Evolutionary conservation across 2,888 invertebrate species (phyloP).

Genomic region (Lasioglossum leucozonium): DNA sequence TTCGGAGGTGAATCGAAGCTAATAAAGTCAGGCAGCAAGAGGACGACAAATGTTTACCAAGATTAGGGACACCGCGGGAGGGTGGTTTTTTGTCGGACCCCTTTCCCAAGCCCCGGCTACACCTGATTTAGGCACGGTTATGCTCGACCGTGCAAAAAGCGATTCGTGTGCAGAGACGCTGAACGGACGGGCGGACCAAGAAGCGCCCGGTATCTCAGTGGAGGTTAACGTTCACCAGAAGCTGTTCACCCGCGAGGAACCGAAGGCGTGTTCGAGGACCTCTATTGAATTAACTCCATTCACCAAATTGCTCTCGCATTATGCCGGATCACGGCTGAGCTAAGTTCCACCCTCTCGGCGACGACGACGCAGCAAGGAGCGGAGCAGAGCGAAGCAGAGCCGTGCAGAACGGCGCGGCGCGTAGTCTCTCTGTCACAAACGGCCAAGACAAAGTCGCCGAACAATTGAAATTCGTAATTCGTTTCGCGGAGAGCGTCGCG

Average conservation of each 20-base stretch:
- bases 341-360: conserved; percentile 63
- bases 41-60: conserved; percentile 14
- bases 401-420: background rate
- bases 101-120: conserved; percentile 7
- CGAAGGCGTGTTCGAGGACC: conserved; percentile 74
- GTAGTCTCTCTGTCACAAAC: conserved; percentile 67
- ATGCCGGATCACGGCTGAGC: conserved; percentile 77
- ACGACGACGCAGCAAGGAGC: conserved; percentile 13
- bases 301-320: conserved; percentile 79
- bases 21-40: background rate
- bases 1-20: background rate
- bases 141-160: conserved; percentile 57
- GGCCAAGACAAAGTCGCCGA: conserved; percentile 54
- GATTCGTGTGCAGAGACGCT: conserved; percentile 31
- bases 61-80: conserved; percentile 29
- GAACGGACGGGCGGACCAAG: conserved; percentile 51
- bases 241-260: conserved; percentile 54
- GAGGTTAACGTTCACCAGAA: conserved; percentile 70
- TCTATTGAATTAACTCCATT: conserved; percentile 79
- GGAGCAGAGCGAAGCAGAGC: background rate
- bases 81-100: conserved; percentile 25
- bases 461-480: conserved; percentile 70
- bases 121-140: conserved; percentile 51
- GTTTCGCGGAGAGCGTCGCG: conserved; percentile 20
- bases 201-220: conserved; percentile 50